Evolutionary conservation across 2,888 invertebrate species (phyloP), one percentile per base, ranked within the genome.

Genomic region (Lamellibrachia columna): DNA sequence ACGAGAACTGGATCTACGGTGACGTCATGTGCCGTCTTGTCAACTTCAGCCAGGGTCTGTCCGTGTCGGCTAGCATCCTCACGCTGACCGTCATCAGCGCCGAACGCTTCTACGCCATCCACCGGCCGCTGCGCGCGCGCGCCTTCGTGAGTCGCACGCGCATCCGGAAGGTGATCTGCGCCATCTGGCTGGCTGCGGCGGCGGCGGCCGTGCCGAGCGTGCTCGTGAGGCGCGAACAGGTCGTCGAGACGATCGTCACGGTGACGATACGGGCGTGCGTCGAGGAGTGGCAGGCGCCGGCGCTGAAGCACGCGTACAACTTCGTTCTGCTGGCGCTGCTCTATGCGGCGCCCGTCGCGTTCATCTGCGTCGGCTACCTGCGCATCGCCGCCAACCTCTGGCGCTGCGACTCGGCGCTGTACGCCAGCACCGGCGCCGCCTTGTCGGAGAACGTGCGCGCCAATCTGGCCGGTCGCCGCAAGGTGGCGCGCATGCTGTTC

Each of bases 1-100:
- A 93, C 92, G 58, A 90, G 22, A 93, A 94, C 93, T 94, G 94
- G 94, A 93, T 94, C n/a, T 93, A 94, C 92, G 94, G 94, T 4
- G 93, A 93, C 91, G 92, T 90, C 90, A 92, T 93, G 93, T 94
- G 94, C 90, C 94, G 93, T 75, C 53, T 94, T 22, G 93, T 94
- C 58, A 94, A 93, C 91, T 94, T 93, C 92, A 90, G 92, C 90
- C 94, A 94, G 91, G 94, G 93, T 1, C 90, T 94, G 53, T 92
- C 93, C 1, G 93, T 94, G n/a, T 60, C 93, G 22, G 93, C 94
- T 75, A 93, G 93, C 91, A 93, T 94, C 53, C 60, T 94, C 28
- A 93, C 94, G 4, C 75, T 94, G 52, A 91, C 93, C 15, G 94
- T 94, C 90, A 94, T 94, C 92, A 93, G 93, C 53, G 94, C 93